Conservation (phyloP, 2,888 invertebrate species). For the Spisula solida region DNA sequence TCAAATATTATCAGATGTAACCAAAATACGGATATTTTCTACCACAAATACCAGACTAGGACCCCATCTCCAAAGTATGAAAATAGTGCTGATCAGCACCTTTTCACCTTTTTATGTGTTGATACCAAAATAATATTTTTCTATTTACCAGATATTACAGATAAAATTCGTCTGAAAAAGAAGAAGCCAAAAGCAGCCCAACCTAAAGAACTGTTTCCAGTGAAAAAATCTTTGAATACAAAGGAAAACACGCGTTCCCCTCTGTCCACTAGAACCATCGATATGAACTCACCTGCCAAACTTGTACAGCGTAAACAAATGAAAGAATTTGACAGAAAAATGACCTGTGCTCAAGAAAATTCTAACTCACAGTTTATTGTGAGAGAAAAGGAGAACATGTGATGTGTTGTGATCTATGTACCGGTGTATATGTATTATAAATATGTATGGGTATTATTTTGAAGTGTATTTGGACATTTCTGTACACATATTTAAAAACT, state of each 20-base stretch:
- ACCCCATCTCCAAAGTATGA: too few relatives aligned
- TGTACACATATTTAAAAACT: too few relatives aligned
- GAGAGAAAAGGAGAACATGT: slow-evolving; percentile 71
- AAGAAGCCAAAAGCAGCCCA: slow-evolving; percentile 66
- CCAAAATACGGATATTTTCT: too few relatives aligned
- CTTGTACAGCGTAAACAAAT: slow-evolving; percentile 81
- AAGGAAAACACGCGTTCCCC: slow-evolving; percentile 75
- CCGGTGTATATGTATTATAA: too few relatives aligned
- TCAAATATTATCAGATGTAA: too few relatives aligned
- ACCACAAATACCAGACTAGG: too few relatives aligned
- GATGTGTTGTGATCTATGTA: neutral
- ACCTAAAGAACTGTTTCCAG: slow-evolving; percentile 78
- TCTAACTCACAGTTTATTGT: slow-evolving; percentile 65
- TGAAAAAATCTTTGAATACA: slow-evolving; percentile 27
- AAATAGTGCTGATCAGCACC: too few relatives aligned
- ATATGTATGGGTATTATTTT: too few relatives aligned
- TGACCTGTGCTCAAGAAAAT: slow-evolving; percentile 69
- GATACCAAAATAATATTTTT: neutral
- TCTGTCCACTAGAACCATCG: slow-evolving; percentile 73
- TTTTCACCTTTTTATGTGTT: too few relatives aligned
- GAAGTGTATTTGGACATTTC: too few relatives aligned
- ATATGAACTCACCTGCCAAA: slow-evolving; percentile 80
- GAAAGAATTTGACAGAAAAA: slow-evolving; percentile 74
- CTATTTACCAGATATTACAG: slow-evolving; percentile 43
- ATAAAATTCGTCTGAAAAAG: slow-evolving; percentile 54